Percentiles rank a stretch among this genome's conserved stretches.
Conservation (phyloP, 2,888 invertebrate genomes). For the Stegophylla sp. region DNA sequence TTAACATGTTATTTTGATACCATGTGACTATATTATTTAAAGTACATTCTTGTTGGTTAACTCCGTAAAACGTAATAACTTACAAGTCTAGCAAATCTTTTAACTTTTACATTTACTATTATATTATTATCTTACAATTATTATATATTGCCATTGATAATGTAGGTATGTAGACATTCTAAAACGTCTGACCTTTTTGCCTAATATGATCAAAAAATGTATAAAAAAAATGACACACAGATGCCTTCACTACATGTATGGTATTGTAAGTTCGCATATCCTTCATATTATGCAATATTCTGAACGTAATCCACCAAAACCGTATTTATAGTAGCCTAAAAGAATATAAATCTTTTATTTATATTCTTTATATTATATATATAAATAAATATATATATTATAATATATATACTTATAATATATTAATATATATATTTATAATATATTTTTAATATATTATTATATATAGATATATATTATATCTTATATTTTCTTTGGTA, state of each 20-base stretch:
- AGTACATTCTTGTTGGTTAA: neutral
- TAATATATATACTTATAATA: too few species aligned
- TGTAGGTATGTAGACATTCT: neutral
- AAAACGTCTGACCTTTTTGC: constrained; percentile 43
- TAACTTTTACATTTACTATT: too few species aligned
- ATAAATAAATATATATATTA: too few species aligned
- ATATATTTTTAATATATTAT: too few species aligned
- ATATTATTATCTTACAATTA: too few species aligned
- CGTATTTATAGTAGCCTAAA: neutral
- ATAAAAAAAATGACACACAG: neutral
- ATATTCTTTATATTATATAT: too few species aligned
- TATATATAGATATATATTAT: too few species aligned
- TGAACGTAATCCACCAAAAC: constrained; percentile 25
- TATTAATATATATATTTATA: too few species aligned
- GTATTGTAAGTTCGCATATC: constrained; percentile 44
- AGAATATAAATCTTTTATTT: neutral
- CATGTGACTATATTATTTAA: neutral
- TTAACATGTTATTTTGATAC: too few species aligned
- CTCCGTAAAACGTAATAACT: neutral
- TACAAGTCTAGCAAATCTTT: neutral
- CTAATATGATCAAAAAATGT: constrained; percentile 52
- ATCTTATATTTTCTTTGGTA: neutral
- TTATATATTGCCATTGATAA: constrained; percentile 32
- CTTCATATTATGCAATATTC: constrained; percentile 33
- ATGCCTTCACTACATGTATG: constrained; percentile 48